phyloP scores from a whole-genome alignment of 1,140 invertebrate species.

The Neomicropteryx cornuta region DNA sequence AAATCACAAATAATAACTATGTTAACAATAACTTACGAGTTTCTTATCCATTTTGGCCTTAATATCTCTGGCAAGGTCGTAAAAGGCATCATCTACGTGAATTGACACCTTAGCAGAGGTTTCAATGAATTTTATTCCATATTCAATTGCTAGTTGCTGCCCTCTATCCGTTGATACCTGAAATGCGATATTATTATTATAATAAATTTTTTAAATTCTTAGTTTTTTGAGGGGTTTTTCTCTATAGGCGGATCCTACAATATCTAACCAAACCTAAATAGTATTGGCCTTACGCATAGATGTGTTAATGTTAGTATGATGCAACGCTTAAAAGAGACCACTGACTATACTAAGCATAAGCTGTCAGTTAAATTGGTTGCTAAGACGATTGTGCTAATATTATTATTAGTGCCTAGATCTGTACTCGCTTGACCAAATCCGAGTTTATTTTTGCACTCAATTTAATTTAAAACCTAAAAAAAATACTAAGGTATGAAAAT shows the following conservation, averaged over 20 bases:
- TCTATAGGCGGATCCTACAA: not conserved
- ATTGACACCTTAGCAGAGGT: constrained; percentile 97
- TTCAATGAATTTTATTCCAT: constrained; percentile 96
- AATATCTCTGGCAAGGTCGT: constrained; percentile 93
- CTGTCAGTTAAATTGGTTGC: too few species aligned
- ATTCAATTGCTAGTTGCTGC: constrained; percentile 88
- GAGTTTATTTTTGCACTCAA: too few species aligned
- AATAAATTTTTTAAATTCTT: not conserved
- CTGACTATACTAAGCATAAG: too few species aligned
- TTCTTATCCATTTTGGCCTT: constrained; percentile 94
- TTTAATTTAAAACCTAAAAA: too few species aligned
- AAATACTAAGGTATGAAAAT: too few species aligned
- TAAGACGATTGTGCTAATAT: too few species aligned
- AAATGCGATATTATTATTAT: constrained; percentile 12
- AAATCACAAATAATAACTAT: not conserved
- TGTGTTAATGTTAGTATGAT: too few species aligned
- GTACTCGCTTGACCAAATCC: too few species aligned
- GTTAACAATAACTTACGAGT: constrained; percentile 54
- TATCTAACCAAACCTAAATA: constrained; percentile 3
- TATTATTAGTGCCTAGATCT: too few species aligned
- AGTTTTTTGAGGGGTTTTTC: constrained; percentile 1
- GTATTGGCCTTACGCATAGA: constrained; percentile 2
- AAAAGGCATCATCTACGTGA: constrained; percentile 96
- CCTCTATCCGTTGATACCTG: constrained; percentile 41
- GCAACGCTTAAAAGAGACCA: too few species aligned